A percentile compares a stretch with the other conserved stretches of the same genome.
Evolutionary conservation across 2,113 vertebrate species (phyloP).

Genomic region (Phaetusa simplex): DNA sequence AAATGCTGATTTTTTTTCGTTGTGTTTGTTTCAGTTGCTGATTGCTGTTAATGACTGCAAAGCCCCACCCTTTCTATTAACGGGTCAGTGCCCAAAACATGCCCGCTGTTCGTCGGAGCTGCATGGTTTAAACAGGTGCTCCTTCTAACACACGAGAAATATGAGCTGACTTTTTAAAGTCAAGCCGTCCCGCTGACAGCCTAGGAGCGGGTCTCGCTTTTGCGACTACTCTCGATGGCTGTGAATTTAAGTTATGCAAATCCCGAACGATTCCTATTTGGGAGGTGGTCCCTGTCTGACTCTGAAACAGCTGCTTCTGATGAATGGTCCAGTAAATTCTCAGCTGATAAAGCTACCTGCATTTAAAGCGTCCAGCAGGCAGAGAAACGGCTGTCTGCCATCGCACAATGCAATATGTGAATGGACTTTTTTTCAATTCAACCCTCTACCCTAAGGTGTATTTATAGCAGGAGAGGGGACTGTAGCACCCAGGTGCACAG

Average conservation of each 20-base stretch:
- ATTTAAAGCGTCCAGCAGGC: neutral
- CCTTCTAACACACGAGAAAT: constrained; percentile 32
- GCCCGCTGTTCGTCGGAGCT: constrained; percentile 3
- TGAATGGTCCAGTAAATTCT: neutral
- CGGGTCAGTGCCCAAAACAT: constrained; percentile 50
- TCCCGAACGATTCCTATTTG: neutral
- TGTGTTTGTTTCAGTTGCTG: constrained; percentile 25
- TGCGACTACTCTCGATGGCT: neutral
- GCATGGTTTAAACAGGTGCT: constrained; percentile 61
- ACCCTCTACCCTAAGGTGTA: neutral
- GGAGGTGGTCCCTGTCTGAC: neutral
- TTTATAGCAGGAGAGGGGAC: neutral
- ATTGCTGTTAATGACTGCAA: neutral
- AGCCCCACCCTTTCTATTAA: constrained; percentile 46
- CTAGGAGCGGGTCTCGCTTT: neutral
- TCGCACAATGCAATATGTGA: neutral
- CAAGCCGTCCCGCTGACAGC: constrained; percentile 20
- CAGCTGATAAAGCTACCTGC: neutral
- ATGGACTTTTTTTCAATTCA: neutral
- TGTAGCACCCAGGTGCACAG: neutral
- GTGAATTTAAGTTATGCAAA: constrained; percentile 10
- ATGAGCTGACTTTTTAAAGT: constrained; percentile 42
- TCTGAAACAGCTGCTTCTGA: constrained; percentile 6
- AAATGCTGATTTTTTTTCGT: neutral
- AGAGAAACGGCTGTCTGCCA: neutral